These are phyloP conservation scores for Morbakka virulenta DNA, from an alignment of 30 jellyfish, hydroid and myxozoan genomes.

Conservation along the genomic window DNA sequence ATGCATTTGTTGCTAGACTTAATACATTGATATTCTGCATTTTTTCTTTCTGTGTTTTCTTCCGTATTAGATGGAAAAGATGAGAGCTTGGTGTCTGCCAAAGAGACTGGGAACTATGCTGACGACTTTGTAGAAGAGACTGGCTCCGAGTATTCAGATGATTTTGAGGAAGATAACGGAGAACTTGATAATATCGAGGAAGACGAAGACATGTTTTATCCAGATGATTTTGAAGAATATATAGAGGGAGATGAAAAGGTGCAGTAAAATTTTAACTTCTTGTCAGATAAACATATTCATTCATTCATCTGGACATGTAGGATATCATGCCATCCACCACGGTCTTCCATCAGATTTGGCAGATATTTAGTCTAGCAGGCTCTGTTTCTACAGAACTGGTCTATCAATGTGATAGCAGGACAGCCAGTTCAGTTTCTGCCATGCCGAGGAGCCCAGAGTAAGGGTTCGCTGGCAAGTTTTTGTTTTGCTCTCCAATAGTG, in stretches of 20 bases:
- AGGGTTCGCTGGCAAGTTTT: neutral
- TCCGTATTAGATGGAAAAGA: too few species aligned
- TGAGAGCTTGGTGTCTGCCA: constrained; percentile 58
- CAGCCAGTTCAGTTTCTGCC: neutral
- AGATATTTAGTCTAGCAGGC: neutral
- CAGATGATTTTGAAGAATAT: constrained; percentile 68
- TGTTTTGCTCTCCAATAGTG: neutral
- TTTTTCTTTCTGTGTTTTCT: neutral
- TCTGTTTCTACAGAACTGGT: neutral
- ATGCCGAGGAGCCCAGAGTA: neutral
- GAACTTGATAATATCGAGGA: constrained; percentile 36
- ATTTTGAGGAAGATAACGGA: constrained; percentile 79
- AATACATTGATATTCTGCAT: neutral
- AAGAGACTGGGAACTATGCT: constrained; percentile 96
- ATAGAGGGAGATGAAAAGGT: constrained; percentile 78
- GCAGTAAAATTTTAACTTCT: too few species aligned
- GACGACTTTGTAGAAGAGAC: constrained; percentile 89
- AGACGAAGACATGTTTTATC: constrained; percentile 47
- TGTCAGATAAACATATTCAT: neutral
- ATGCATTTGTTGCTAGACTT: neutral
- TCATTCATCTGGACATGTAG: neutral
- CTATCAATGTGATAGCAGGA: neutral
- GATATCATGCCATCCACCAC: neutral
- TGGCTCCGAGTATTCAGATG: constrained; percentile 93
- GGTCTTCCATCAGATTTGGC: neutral